These are phyloP conservation scores for Drosophila eohydei DNA, from an alignment of 2,888 invertebrate genomes.

Conservation along the genomic window DNA sequence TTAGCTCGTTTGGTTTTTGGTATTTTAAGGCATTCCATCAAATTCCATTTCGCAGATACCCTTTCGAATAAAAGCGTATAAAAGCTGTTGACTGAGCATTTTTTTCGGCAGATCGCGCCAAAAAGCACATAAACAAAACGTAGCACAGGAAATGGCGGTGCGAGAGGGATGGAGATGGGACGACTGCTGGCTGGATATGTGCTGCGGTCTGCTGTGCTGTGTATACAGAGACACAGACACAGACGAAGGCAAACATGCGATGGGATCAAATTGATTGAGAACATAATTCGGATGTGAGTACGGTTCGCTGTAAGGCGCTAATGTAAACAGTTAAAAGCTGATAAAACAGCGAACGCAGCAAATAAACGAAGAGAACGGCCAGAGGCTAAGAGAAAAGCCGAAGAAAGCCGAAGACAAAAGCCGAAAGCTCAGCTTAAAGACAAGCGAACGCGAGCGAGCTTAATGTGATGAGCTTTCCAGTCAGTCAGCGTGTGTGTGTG, in stretches of 20 bases:
- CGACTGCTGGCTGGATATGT: slow-evolving; percentile 12
- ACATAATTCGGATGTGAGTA: slow-evolving; percentile 13
- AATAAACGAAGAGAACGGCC: not conserved
- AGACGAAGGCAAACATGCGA: not conserved
- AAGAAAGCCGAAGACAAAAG: slow-evolving; percentile 4
- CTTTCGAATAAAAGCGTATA: not conserved
- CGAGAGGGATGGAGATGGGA: not conserved
- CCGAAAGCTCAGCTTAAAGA: slow-evolving; percentile 16
- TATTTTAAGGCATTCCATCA: not conserved
- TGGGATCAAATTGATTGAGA: slow-evolving; percentile 16
- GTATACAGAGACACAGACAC: slow-evolving; percentile 6
- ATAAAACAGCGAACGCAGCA: slow-evolving; percentile 13
- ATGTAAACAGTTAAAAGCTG: slow-evolving; percentile 20
- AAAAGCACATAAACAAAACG: slow-evolving; percentile 48
- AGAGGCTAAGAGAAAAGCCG: slow-evolving; percentile 6
- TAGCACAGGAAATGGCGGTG: slow-evolving; percentile 45
- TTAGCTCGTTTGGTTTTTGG: not conserved
- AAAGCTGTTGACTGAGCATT: slow-evolving; percentile 56
- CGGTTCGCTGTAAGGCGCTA: slow-evolving; percentile 17
- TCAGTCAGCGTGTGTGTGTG: not conserved
- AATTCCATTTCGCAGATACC: not conserved
- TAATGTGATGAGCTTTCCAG: slow-evolving; percentile 24
- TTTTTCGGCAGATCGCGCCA: slow-evolving; percentile 34
- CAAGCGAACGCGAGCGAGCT: slow-evolving; percentile 1
- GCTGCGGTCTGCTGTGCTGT: not conserved